Base-by-base conservation (phyloP, 2,888 invertebrate genomes). In the Athrips mouffetella region DNA sequence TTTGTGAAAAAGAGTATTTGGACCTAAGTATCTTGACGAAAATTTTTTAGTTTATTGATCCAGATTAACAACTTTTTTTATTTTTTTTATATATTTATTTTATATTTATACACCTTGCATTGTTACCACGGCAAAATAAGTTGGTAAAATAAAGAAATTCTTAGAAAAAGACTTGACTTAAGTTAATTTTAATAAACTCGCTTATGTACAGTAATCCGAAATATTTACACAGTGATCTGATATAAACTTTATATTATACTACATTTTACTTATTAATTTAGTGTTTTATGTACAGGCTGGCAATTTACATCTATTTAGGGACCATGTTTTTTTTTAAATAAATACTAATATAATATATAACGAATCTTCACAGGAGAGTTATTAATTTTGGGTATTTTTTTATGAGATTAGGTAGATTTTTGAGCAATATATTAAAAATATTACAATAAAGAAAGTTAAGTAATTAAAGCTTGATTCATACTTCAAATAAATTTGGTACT, bases 161-260 rank as follows among this genome's bases (percentile, higher is more conserved):
- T n/a, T n/a, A n/a, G n/a, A n/a, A n/a, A n/a, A 8, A 25, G 8
- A 7, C 6, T 25, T 23, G 20, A 39, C 20, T 41, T 41, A 41
- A 6, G 25, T 16, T 15, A 41, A 16, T 27, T 20, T 35, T 15
- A 48, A 58, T 63, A 63, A 65, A 68, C 64, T 60, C 60, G 63
- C 63, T 70, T 79, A 82, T 83, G 67, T 83, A 83, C 82, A 83
- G 71, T 70, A 74, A 72, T 76, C 27, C 60, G 73, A 78, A 80
- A 74, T 85, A 84, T 85, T 72, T 86, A 85, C 85, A 84, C 59
- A 65, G 75, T 70, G 57, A 60, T 67, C 58, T 80, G 82, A 80
- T 81, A 80, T 80, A 75, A 78, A 74, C 67, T 63, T 71, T 67
- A 70, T 68, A n/a, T n/a, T n/a, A 72, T 46, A 57, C 74, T 79